These are phyloP conservation scores for Lasioglossum albipes DNA, from an alignment of 1,140 invertebrate genomes.

Conservation along the genomic window DNA sequence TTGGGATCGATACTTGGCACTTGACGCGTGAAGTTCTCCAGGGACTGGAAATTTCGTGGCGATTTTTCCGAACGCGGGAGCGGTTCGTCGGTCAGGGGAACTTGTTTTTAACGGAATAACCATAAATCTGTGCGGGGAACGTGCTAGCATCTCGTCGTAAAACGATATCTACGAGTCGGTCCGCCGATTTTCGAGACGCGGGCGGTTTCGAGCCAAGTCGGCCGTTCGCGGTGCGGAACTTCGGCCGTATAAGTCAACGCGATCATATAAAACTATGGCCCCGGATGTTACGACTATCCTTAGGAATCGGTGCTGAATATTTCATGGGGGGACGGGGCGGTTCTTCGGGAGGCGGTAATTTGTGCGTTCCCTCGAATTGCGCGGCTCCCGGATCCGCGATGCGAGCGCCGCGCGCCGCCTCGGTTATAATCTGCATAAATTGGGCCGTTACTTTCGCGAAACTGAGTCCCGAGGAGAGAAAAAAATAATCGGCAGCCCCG, in stretches of 20 bases:
- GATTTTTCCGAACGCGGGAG: neutral
- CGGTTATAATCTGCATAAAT: conserved; percentile 64
- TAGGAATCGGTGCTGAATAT: conserved; percentile 59
- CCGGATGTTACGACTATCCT: conserved; percentile 53
- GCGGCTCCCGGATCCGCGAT: conserved; percentile 45
- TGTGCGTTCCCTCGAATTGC: conserved; percentile 58
- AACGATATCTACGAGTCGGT: conserved; percentile 20
- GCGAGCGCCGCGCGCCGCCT: too few species aligned
- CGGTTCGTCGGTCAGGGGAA: neutral
- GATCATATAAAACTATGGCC: conserved; percentile 53
- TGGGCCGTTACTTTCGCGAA: conserved; percentile 55
- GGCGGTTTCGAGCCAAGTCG: conserved; percentile 25
- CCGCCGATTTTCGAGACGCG: conserved; percentile 7
- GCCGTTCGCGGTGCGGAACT: conserved; percentile 38
- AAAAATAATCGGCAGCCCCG: conserved; percentile 7
- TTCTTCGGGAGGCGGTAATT: conserved; percentile 50
- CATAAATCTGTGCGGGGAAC: conserved; percentile 19
- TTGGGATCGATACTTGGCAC: too few species aligned
- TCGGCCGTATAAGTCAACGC: conserved; percentile 41
- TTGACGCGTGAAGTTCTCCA: neutral
- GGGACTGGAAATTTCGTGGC: too few species aligned
- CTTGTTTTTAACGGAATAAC: conserved; percentile 32
- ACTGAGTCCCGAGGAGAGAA: conserved; percentile 24
- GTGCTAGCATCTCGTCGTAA: conserved; percentile 36
- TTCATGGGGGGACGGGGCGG: conserved; percentile 48